Evolutionary conservation across 2,797 vertebrate genomes (phyloP), one percentile per base, ranked within the genome.

Genomic region (Heteromormyrus szaboi): DNA sequence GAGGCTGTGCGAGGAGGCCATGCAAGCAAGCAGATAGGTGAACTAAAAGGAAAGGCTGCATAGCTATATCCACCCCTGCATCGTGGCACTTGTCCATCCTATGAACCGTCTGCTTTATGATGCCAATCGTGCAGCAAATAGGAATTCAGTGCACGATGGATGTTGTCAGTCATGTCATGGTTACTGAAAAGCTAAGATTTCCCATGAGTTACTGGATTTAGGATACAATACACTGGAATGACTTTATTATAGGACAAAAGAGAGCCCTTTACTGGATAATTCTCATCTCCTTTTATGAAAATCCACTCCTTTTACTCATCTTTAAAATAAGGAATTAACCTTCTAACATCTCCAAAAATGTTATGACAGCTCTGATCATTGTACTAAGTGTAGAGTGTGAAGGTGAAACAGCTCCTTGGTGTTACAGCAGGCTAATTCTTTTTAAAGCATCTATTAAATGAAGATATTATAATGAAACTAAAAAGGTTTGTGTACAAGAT

Each of bases 211-310:
- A 25, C 48, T 22, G 81, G 81, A 85, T 46, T 48, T 48, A 51
- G 81, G 81, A 85, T 48, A 85, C 81, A 50, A 50, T 25, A 25
- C 81, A 44, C n/a, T 29, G 22, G 44, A 85, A 85, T 85, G 22
- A 12, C 44, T 50, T 51, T 29, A 85, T 85, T 85, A 51, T 84
- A 84, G 81, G 17, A 84, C 81, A 46, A 84, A 84, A 84, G 46
- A 50, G n/a, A 84, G 19, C 41, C 48, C 12, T 37, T 76, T 76
- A 7, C 33, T 50, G 25, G 22, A 29, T 46, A 46, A 46, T 25
- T 84, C 46, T 33, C 46, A 5, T 85, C 81, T 76, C 12, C 68
- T 22, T 50, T 85, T n/a, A 25, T 29, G 46, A 48, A 85, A 19
- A 85, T 50, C 7, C 19, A 25, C 41, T 72, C 14, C 33, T 76